Evolutionary conservation across 2,113 vertebrate genomes (phyloP).

Genomic region (Salvator merianae): DNA sequence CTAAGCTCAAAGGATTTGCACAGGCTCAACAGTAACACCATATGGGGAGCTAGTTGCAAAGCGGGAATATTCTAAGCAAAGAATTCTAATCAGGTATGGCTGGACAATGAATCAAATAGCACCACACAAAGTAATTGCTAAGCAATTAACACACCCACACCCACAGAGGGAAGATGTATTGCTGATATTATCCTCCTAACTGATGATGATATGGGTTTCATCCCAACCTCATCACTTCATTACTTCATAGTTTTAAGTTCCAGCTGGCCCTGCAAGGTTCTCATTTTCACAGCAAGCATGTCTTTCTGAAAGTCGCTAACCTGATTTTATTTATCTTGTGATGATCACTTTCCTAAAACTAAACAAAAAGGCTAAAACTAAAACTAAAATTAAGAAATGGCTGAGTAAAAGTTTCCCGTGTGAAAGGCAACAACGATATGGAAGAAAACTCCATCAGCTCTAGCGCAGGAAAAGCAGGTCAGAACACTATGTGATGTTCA

Average conservation of each 20-base stretch:
- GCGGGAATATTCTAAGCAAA: conserved; percentile 80
- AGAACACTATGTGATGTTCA: neutral
- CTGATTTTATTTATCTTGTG: neutral
- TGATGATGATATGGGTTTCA: conserved; percentile 57
- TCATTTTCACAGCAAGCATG: neutral
- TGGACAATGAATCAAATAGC: conserved; percentile 83
- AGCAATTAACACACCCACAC: conserved; percentile 77
- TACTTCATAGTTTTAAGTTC: conserved; percentile 48
- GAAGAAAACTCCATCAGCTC: neutral
- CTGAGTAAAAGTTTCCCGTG: no score
- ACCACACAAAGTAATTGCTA: conserved; percentile 77
- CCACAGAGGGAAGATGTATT: conserved; percentile 68
- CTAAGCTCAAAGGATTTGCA: conserved; percentile 88
- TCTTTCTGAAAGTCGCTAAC: neutral
- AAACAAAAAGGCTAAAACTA: no score
- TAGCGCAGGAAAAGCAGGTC: neutral
- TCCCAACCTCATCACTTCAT: conserved; percentile 46
- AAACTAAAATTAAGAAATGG: no score
- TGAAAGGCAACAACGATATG: no score
- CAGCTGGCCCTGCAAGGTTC: conserved; percentile 7
- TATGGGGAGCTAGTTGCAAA: conserved; percentile 89
- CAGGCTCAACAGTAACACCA: conserved; percentile 88
- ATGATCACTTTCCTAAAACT: no score
- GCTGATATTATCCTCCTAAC: conserved; percentile 70
- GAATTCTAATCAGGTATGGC: conserved; percentile 76